phyloP scores from a whole-genome alignment of 2,113 vertebrate species.

The Alaudala cheleensis region DNA sequence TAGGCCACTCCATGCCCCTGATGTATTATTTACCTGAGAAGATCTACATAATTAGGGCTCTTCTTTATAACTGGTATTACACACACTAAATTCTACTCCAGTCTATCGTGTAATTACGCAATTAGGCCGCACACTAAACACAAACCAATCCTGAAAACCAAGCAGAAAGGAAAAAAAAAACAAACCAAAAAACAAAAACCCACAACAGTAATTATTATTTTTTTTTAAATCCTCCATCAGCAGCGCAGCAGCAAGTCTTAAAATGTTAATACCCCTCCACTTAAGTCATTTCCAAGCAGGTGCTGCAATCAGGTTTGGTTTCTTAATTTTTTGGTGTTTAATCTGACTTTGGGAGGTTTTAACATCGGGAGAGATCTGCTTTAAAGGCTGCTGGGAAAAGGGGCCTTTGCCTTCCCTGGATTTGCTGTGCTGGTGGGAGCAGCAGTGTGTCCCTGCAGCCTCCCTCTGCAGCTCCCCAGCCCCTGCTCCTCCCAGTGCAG shows the following conservation, averaged over 20 bases:
- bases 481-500: not conserved
- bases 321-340: not conserved
- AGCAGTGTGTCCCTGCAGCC: not conserved
- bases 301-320: not conserved
- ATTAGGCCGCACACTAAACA: constrained; percentile 56
- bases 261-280: constrained; percentile 17
- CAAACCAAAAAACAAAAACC: not conserved
- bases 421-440: not conserved
- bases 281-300: constrained; percentile 16
- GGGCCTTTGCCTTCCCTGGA: not conserved
- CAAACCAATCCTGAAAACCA: constrained; percentile 43
- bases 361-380: not conserved
- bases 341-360: not conserved
- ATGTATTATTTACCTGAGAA: constrained; percentile 70
- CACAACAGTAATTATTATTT: constrained; percentile 16
- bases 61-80: constrained; percentile 67
- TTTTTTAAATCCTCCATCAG: constrained; percentile 37
- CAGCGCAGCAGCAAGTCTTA: constrained; percentile 12
- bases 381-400: not conserved
- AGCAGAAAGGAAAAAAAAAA: not conserved
- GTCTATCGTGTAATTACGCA: constrained; percentile 66
- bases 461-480: not conserved
- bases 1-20: constrained; percentile 45
- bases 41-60: constrained; percentile 66
- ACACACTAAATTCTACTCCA: constrained; percentile 59